Evolutionary conservation across 2,113 vertebrate genomes (phyloP).

Genomic region (Orycteropus afer): DNA sequence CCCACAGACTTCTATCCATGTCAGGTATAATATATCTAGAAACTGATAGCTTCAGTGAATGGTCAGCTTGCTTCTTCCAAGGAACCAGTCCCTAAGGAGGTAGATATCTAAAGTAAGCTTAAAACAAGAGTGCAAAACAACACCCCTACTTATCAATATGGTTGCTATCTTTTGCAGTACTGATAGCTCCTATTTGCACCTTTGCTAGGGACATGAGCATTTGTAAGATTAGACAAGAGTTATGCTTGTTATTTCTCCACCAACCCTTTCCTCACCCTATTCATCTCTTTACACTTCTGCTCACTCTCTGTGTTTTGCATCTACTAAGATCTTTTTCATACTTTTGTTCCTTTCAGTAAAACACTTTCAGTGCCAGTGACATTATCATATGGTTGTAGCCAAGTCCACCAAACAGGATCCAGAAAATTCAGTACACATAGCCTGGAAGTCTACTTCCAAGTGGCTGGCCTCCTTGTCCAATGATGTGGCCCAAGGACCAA

Average conservation of each 20-base stretch:
- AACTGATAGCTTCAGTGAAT: conserved; percentile 56
- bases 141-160: neutral
- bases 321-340: neutral
- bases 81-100: conserved; percentile 1
- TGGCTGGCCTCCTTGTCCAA: neutral
- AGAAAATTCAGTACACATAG: neutral
- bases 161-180: conserved; percentile 27
- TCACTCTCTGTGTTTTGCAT: neutral
- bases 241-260: neutral
- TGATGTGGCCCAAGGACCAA: rapidly evolving
- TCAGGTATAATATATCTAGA: conserved; percentile 57
- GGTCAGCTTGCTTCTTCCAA: conserved; percentile 24
- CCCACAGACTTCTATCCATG: conserved; percentile 35
- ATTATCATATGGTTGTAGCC: neutral
- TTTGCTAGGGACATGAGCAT: conserved; percentile 41
- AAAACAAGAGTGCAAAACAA: neutral
- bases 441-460: neutral
- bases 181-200: neutral
- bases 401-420: neutral
- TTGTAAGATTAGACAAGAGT: neutral
- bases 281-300: neutral
- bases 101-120: conserved; percentile 28
- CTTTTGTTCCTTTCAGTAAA: neutral
- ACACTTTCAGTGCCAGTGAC: neutral
- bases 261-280: neutral